phyloP scores from a whole-genome alignment of 2,888 invertebrate species.

The Gandaritis pyraliata region DNA sequence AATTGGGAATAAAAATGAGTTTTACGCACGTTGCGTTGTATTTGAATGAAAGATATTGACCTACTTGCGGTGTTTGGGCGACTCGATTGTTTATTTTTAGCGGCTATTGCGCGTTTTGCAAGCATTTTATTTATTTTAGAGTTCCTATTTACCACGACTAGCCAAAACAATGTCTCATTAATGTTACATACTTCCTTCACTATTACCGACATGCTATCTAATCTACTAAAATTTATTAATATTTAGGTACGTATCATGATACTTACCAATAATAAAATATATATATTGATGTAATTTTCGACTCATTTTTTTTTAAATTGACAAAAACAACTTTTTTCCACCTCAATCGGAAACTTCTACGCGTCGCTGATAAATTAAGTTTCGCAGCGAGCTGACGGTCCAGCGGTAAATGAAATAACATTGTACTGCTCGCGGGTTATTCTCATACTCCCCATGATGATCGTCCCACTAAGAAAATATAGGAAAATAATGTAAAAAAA shows the following conservation, averaged over 20 bases:
- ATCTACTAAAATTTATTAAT: too few relatives aligned
- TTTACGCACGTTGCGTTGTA: conserved; percentile 7
- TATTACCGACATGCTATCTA: too few relatives aligned
- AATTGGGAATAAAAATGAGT: background rate
- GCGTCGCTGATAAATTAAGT: conserved; percentile 42
- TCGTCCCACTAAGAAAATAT: too few relatives aligned
- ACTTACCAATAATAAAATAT: too few relatives aligned
- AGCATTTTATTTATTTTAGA: background rate
- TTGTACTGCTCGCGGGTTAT: conserved; percentile 24
- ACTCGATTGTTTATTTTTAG: conserved; percentile 29
- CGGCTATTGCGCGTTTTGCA: conserved; percentile 3
- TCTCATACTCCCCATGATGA: too few relatives aligned
- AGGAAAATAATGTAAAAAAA: too few relatives aligned
- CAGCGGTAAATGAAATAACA: conserved; percentile 44
- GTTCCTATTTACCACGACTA: too few relatives aligned
- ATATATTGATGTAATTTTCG: too few relatives aligned
- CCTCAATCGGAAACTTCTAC: conserved; percentile 14
- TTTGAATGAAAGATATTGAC: conserved; percentile 34
- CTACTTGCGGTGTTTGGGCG: conserved; percentile 21
- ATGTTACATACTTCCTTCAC: too few relatives aligned
- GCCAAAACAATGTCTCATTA: too few relatives aligned
- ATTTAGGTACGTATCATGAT: too few relatives aligned
- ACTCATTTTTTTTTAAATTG: conserved; percentile 1
- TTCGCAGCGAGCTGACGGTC: conserved; percentile 41
- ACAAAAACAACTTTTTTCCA: conserved; percentile 19